Conservation (phyloP, 2,888 invertebrate species). For the Sphaerophoria rueppellii region DNA sequence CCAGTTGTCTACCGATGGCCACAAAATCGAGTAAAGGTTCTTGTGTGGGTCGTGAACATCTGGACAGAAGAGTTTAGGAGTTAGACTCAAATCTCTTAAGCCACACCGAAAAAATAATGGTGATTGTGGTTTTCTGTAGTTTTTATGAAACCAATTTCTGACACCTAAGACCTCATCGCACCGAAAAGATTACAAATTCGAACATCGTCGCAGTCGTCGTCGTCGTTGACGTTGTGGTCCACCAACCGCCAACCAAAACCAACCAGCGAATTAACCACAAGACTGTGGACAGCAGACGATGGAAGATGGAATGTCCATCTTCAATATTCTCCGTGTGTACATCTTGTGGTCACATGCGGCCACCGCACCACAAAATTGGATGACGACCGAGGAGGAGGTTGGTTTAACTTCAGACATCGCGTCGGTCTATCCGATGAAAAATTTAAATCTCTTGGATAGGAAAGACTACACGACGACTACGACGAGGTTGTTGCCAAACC, state of each 20-base stretch:
- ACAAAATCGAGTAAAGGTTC: not conserved
- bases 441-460: slow-evolving; percentile 35
- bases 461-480: too few species aligned
- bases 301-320: slow-evolving; percentile 14
- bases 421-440: slow-evolving; percentile 2
- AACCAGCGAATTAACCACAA: slow-evolving; percentile 41
- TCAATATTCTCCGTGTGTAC: slow-evolving; percentile 28
- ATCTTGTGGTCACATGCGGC: slow-evolving; percentile 60
- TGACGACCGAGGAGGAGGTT: slow-evolving; percentile 37
- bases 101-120: too few species aligned
- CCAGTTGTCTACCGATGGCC: slow-evolving; percentile 24
- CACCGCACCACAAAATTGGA: slow-evolving; percentile 59
- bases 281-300: slow-evolving; percentile 17
- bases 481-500: too few species aligned
- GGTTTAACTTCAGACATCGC: not conserved
- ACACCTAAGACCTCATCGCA: not conserved
- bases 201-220: not conserved
- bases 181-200: slow-evolving; percentile 32
- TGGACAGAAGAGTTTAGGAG: too few species aligned
- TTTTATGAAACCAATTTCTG: not conserved
- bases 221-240: slow-evolving; percentile 20
- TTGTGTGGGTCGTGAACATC: not conserved
- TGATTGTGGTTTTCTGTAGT: too few species aligned
- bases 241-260: slow-evolving; percentile 24
- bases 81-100: too few species aligned